Base-by-base conservation (phyloP, 2,113 vertebrate species). In the Siphamia tubifer region DNA sequence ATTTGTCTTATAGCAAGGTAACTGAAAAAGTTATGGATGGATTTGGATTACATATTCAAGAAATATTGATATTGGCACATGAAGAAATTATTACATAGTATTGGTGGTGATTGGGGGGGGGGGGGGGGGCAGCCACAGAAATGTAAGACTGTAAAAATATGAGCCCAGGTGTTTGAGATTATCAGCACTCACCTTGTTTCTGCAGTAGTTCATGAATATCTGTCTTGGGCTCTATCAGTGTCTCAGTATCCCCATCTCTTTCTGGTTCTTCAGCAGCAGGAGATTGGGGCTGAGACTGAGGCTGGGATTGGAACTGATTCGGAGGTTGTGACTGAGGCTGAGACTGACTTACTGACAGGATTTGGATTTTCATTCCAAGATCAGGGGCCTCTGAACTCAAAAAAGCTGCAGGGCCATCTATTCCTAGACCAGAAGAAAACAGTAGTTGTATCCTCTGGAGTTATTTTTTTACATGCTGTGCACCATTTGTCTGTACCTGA, bases 151-250 rank as follows among this genome's bases (percentile, higher is more conserved):
- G n/a, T n/a, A n/a, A n/a, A n/a, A n/a, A n/a, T n/a, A n/a, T n/a
- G n/a, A 11, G 1, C 2, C 21, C 10, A 16, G 11, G 11, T 15
- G 3, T 10, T 10, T 27, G 28, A 48, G 8, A 13, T n/a, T 20
- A 4, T 62, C 35, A 4, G 16, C 34, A 23, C 86, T 83, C 63
- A 98, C 97, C 97, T 67, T 93, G 90, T 81, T 94, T 95, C 69
- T 96, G 90, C 43, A 99, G 90, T 60, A 97, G 87, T 71, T 98
- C 93, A 6, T 96, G 96, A 15, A 99, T 93, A 67, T 95, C 94
- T 6, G 90, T 90, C 77, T 96, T 99, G 77, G 90, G 56, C n/a
- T 92, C 91, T 15, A 82, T 63, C 34, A 89, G 52, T 12, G 77
- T 67, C 51, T 94, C 92, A 0, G 83, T 90, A 56, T 89, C 89